Evolutionary conservation across 2,888 invertebrate species (phyloP).

Genomic region (Dyspetes luteomarginatus): DNA sequence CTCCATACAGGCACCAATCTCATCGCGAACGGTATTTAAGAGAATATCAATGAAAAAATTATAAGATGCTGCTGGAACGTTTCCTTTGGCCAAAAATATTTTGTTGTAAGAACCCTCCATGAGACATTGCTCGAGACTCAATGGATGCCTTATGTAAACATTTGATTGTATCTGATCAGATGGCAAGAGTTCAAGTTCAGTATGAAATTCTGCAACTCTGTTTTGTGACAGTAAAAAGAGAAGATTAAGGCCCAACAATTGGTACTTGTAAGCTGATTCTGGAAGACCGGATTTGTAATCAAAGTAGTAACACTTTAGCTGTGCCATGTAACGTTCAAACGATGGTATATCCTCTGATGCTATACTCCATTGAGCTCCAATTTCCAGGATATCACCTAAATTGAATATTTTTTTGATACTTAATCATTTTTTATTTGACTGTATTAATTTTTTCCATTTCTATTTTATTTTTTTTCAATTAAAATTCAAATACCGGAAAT

Average conservation of each 20-base stretch:
- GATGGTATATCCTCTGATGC: constrained; percentile 96
- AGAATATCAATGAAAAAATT: constrained; percentile 98
- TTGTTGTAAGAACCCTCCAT: constrained; percentile 99
- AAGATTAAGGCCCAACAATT: constrained; percentile 96
- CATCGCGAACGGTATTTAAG: constrained; percentile 96
- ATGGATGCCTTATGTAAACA: constrained; percentile 96
- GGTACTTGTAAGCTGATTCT: constrained; percentile 97
- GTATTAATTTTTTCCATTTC: too few relatives aligned
- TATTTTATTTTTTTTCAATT: neutral
- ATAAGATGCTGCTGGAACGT: constrained; percentile 98
- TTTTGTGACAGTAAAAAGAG: constrained; percentile 97
- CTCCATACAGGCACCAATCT: constrained; percentile 98
- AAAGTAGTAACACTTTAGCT: constrained; percentile 98
- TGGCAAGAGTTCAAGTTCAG: constrained; percentile 96
- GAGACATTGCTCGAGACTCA: constrained; percentile 98
- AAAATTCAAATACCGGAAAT: neutral
- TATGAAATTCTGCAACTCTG: constrained; percentile 99
- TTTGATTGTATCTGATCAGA: constrained; percentile 96
- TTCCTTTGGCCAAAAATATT: constrained; percentile 90
- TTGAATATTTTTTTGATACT: constrained; percentile 59
- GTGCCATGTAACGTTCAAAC: constrained; percentile 98
- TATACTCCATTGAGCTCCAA: constrained; percentile 98
- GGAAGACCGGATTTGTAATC: constrained; percentile 93
- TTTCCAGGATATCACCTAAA: constrained; percentile 94
- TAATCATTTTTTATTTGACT: constrained; percentile 22